Evolutionary conservation across 2,888 invertebrate genomes (phyloP).

Genomic region (Protonemura montana): DNA sequence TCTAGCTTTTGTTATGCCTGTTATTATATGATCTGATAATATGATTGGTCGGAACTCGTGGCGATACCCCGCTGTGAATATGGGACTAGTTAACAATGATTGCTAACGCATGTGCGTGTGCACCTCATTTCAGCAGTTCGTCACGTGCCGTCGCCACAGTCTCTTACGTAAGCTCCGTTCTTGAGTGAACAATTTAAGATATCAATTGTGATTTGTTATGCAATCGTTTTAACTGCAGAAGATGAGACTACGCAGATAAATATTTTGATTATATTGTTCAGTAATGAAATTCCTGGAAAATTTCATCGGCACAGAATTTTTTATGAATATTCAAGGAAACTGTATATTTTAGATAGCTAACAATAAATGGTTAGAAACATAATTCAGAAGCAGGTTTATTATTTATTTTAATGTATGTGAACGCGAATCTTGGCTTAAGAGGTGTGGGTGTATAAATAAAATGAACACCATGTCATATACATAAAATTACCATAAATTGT

Average conservation of each 20-base stretch:
- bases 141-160: background rate
- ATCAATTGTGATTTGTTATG: too few species aligned
- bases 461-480: too few species aligned
- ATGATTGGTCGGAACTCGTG: background rate
- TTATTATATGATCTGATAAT: background rate
- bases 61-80: background rate
- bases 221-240: too few species aligned
- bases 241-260: too few species aligned
- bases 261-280: too few species aligned
- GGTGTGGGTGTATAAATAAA: too few species aligned
- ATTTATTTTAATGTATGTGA: background rate
- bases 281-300: too few species aligned
- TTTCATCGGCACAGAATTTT: background rate
- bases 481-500: too few species aligned
- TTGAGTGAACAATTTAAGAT: background rate
- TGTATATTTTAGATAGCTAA: background rate
- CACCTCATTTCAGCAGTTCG: background rate
- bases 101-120: background rate
- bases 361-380: background rate
- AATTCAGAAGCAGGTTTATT: too few species aligned
- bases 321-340: background rate
- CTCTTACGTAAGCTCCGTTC: background rate
- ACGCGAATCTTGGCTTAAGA: background rate
- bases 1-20: background rate
- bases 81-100: background rate